Base-by-base conservation (phyloP, 23 tunicate genomes). In the Clavelina lepadiformis region DNA sequence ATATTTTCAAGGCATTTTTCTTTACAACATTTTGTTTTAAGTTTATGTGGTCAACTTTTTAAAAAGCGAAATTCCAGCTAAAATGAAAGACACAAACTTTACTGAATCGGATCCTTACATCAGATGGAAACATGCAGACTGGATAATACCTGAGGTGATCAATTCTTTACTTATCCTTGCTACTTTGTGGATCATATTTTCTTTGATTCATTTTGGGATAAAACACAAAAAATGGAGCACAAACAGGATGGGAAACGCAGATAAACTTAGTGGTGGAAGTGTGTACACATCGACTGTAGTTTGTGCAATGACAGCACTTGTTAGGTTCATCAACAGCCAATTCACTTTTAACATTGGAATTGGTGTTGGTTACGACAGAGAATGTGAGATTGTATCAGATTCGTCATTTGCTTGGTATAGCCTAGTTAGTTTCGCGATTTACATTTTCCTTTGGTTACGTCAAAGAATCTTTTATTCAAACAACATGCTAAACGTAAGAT, bases 261-360 rank as follows among this genome's bases (percentile, higher is more conserved):
- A 66, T 44, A 66, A 66, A 28, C 35, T 76, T 21, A 76, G 29
- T 44, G 82, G 66, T 2, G 82, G 82, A 19, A 29, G 37, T 38
- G 65, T 76, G 5, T 55, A 36, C 56, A 54, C 58, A 15, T 51
- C 56, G 11, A 66, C 65, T 65, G 28, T 65, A 19, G 1, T 66
- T n/a, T 76, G 72, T 27, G 63, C 73, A 3, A 15, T 76, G 15
- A n/a, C 32, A 44, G 31, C 72, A 13, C 33, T 66, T 7, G 6
- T 46, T 23, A 21, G 56, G 3, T 28, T 66, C 2, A 66, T 66
- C 18, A 46, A 21, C 33, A 66, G 72, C 22, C 72, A 66, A 46
- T 24, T 66, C 13, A 36, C 35, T 5, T 24, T 30, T 8, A 66
- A 66, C 34, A 37, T 66, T 28, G 72, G 72, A n/a, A n/a, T n/a